phyloP scores from a whole-genome alignment of 1,140 invertebrate genomes.

The Carcinoscorpius rotundicauda region DNA sequence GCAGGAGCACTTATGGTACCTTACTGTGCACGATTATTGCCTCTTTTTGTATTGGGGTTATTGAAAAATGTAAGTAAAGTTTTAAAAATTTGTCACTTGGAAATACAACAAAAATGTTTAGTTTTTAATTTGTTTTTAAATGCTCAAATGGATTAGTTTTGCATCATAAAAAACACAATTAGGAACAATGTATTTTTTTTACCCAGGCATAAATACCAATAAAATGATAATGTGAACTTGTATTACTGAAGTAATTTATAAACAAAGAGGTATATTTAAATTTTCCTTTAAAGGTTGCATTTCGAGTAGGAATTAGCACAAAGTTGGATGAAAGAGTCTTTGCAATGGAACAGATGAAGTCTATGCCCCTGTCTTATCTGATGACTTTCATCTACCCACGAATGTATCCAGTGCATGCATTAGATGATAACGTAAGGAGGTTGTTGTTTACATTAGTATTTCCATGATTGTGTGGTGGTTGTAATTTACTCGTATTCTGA shows the following conservation, averaged over 20 bases:
- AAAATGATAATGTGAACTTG: not conserved
- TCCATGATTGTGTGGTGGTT: not conserved
- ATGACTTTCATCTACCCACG: slow-evolving; percentile 84
- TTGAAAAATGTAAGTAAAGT: slow-evolving; percentile 67
- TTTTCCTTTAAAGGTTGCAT: slow-evolving; percentile 51
- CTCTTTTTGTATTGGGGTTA: slow-evolving; percentile 78
- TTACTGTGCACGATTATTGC: slow-evolving; percentile 59
- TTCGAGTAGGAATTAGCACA: slow-evolving; percentile 71
- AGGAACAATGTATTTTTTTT: too few species aligned
- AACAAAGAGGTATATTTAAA: not conserved
- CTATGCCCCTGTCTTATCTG: slow-evolving; percentile 62
- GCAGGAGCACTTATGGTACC: slow-evolving; percentile 56
- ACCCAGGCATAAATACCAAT: too few species aligned
- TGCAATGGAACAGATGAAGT: slow-evolving; percentile 89
- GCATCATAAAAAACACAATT: too few species aligned
- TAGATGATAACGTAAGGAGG: slow-evolving; percentile 48
- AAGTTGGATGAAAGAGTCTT: slow-evolving; percentile 84
- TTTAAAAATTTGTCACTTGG: not conserved
- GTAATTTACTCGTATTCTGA: too few species aligned
- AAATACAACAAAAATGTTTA: too few species aligned
- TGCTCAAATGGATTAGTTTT: too few species aligned
- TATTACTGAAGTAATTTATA: slow-evolving; percentile 2
- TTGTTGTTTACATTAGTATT: slow-evolving; percentile 12
- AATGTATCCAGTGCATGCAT: slow-evolving; percentile 73
- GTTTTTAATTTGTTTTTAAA: too few species aligned